phyloP scores from a whole-genome alignment of 2,888 invertebrate species.

The Carabus problematicus region DNA sequence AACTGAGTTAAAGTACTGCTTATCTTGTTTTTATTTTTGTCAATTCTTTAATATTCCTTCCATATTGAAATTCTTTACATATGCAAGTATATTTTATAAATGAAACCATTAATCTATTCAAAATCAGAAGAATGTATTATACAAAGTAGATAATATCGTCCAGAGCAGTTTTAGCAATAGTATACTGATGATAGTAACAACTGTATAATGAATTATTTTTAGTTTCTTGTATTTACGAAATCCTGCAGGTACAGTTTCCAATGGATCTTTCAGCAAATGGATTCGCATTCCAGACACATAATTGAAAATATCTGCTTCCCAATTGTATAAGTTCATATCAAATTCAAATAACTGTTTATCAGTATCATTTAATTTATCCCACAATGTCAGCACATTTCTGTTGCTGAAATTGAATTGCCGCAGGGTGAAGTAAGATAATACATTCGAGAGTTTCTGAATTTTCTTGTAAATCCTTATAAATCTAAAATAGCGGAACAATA shows the following conservation, averaged over 20 bases:
- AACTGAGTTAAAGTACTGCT: too few relatives aligned
- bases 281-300: constrained; percentile 77
- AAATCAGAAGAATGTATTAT: neutral
- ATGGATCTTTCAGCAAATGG: constrained; percentile 81
- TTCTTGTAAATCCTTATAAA: constrained; percentile 77
- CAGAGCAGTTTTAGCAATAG: neutral
- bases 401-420: constrained; percentile 78
- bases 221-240: constrained; percentile 62
- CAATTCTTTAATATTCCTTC: too few relatives aligned
- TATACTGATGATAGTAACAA: constrained; percentile 1
- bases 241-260: constrained; percentile 75
- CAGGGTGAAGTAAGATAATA: constrained; percentile 80
- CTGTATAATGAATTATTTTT: constrained; percentile 51
- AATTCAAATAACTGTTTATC: constrained; percentile 75
- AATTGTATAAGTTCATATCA: constrained; percentile 74
- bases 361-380: constrained; percentile 63
- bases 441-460: constrained; percentile 75
- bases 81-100: too few relatives aligned
- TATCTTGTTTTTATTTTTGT: too few relatives aligned
- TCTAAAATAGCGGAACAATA: constrained; percentile 59
- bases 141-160: neutral
- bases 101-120: too few relatives aligned
- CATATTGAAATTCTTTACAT: too few relatives aligned
- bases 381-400: constrained; percentile 66
- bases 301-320: constrained; percentile 74